Evolutionary conservation across 2,113 vertebrate species (phyloP).

Genomic region (Macaca mulatta): DNA sequence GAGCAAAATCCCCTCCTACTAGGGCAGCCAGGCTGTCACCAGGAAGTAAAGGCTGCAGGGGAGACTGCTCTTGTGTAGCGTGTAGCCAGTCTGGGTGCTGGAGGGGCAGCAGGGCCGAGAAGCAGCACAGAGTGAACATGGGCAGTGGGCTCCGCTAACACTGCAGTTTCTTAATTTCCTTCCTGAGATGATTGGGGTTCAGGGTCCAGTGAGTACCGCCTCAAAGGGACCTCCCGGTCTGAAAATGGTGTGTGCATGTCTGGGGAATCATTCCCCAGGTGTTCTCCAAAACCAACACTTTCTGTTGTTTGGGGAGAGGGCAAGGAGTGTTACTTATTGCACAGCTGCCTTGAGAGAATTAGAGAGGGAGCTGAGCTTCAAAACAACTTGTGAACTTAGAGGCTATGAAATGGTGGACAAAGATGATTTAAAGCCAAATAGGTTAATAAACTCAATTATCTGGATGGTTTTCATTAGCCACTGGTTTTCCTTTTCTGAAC

Average conservation of each 20-base stretch:
- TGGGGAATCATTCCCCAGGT: not conserved
- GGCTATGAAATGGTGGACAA: not conserved
- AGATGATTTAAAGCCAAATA: constrained; percentile 11
- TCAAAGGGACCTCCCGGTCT: not conserved
- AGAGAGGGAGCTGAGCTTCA: not conserved
- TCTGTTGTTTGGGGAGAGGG: not conserved
- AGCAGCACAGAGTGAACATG: not conserved
- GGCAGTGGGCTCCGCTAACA: not conserved
- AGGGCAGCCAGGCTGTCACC: not conserved
- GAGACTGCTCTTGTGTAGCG: not conserved
- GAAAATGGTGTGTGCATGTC: not conserved
- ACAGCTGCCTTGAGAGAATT: not conserved
- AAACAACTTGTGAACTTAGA: not conserved
- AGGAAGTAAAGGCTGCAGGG: not conserved
- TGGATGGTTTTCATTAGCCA: not conserved
- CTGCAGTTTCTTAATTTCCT: not conserved
- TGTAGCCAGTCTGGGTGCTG: not conserved
- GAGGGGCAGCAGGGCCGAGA: not conserved
- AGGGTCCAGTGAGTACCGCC: not conserved
- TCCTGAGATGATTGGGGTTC: not conserved
- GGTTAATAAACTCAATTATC: not conserved
- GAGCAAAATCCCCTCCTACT: not conserved
- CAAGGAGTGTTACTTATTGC: not conserved
- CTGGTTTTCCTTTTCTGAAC: not conserved
- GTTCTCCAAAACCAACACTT: not conserved